Evolutionary conservation across 2,113 vertebrate species (phyloP).

Genomic region (Buteo buteo): DNA sequence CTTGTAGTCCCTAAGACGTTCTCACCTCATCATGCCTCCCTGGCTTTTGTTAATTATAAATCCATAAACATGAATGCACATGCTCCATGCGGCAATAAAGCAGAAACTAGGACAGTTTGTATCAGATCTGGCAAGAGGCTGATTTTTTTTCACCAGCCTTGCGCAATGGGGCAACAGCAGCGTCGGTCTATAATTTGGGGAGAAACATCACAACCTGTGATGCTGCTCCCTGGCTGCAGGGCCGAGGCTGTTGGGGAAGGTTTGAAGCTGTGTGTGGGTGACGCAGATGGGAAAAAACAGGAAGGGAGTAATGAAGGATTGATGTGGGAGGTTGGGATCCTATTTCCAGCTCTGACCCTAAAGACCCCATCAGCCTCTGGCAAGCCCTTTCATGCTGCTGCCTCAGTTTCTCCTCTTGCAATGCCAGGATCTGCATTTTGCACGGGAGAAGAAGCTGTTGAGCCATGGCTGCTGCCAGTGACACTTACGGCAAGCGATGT

Average conservation of each 20-base stretch:
- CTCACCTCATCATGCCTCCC: background rate
- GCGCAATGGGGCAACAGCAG: background rate
- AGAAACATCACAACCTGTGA: background rate
- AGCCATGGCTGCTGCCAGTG: background rate
- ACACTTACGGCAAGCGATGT: slow-evolving; percentile 92
- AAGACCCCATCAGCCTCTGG: background rate
- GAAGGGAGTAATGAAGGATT: background rate
- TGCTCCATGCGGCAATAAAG: background rate
- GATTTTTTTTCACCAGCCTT: background rate
- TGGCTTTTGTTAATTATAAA: slow-evolving; percentile 12
- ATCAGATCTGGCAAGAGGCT: slow-evolving; percentile 56
- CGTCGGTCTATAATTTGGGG: background rate
- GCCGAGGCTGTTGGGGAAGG: background rate
- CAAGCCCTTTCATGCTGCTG: background rate
- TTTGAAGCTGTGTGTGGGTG: background rate
- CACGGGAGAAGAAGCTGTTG: background rate
- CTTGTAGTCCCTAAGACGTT: background rate
- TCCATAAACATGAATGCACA: slow-evolving; percentile 27
- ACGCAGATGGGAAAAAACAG: background rate
- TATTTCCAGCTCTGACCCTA: background rate
- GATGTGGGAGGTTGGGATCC: background rate
- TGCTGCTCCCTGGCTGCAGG: background rate
- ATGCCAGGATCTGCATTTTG: background rate
- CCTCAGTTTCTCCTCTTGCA: background rate
- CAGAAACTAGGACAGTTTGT: slow-evolving; percentile 56